Evolutionary conservation across 1,140 invertebrate species (phyloP).

Genomic region (Atopsyche davidsoni): DNA sequence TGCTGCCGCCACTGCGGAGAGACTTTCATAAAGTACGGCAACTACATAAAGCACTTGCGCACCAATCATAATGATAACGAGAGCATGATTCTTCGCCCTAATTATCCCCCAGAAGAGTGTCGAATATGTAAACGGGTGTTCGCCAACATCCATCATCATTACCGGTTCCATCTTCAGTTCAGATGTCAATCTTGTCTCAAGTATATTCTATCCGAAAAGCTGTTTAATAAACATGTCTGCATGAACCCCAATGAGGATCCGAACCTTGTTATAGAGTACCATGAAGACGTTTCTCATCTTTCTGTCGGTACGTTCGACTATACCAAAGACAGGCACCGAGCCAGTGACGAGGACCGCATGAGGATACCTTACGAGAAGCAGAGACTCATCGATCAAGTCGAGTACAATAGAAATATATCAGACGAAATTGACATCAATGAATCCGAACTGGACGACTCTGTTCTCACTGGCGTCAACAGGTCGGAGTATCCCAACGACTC

Average conservation of each 20-base stretch:
- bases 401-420: no score
- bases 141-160: constrained; percentile 45
- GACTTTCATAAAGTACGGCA: constrained; percentile 41
- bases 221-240: constrained; percentile 40
- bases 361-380: constrained; percentile 38
- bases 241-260: constrained; percentile 35
- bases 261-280: constrained; percentile 38
- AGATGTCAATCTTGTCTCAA: constrained; percentile 39
- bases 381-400: no score
- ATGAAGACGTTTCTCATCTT: constrained; percentile 33
- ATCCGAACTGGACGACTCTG: constrained; percentile 9
- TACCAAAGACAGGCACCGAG: constrained; percentile 40
- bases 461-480: constrained; percentile 7
- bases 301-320: constrained; percentile 21
- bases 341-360: constrained; percentile 42
- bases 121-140: constrained; percentile 42
- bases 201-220: constrained; percentile 41
- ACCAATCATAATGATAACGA: constrained; percentile 38
- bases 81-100: constrained; percentile 40
- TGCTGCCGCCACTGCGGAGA: constrained; percentile 42
- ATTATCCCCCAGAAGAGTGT: constrained; percentile 39
- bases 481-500: constrained; percentile 7
- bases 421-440: constrained; percentile 29
- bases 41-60: constrained; percentile 43
- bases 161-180: constrained; percentile 41